Base-by-base conservation (phyloP, 92 coral and sea anemone genomes). In the Siderastrea radians region DNA sequence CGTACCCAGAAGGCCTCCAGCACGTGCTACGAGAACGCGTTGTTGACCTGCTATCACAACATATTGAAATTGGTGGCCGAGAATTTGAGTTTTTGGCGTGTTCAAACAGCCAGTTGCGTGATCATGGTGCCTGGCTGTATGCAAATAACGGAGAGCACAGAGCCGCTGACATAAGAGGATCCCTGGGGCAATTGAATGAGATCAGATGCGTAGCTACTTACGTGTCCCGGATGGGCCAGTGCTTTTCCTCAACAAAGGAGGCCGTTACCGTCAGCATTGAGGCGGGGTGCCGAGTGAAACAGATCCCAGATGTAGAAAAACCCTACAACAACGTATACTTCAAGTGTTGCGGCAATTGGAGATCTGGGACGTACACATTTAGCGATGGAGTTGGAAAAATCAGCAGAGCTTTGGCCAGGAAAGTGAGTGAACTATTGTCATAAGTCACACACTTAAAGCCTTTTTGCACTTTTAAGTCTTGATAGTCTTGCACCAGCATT, bases 171-270 rank as follows among this genome's bases (percentile, higher is more conserved):
- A 96, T 96, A 72, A 83, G 99, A 75, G 84, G 79, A 49, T 95
- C 95, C 26, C 92, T 96, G 69, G 99, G 99, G 11, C 91, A 95
- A 63, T 83, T 96, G 74, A 91, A 93, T 50, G 62, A 77, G n/a
- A 95, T 96, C 68, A 89, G 95, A 77, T 96, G 99, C 79, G 99
- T 96, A 12, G 99, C 99, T 10, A 93, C 98, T 2, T 93, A 80
- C n/a, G 98, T 96, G 84, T 94, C 99, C 26, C 94, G 99, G 26
- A 96, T 96, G 99, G 99, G 99, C 6, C 99, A 96, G 92, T 96
- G 99, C 47, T 96, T 96, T 79, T 96, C 99, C 50, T 95, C 99
- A 3, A 95, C 99, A 12, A 96, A 96, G 67, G 97, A 96, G 75
- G 88, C 98, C 0, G 98, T 96, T 0, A 90, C 92, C 77, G 92